Evolutionary conservation across 2,888 invertebrate genomes (phyloP).

Genomic region (Nephrotoma guestfalica): DNA sequence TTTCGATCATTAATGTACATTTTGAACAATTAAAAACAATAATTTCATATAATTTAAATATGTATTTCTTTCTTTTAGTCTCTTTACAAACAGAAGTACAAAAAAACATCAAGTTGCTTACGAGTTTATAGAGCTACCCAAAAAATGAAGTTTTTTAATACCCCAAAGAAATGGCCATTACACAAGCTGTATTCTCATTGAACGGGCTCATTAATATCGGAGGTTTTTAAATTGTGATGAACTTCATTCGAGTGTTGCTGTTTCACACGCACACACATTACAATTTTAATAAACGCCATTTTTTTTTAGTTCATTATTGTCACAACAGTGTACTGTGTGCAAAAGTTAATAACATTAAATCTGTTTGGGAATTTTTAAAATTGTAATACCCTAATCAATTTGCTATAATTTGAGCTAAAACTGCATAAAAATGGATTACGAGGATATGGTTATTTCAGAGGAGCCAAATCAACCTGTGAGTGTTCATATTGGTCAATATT

Average conservation of each 20-base stretch:
- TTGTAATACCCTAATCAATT: background rate
- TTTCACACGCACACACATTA: background rate
- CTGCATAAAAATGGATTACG: slow-evolving; percentile 23
- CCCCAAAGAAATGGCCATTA: no score
- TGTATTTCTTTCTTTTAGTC: no score
- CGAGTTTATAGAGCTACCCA: no score
- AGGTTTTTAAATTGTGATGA: background rate
- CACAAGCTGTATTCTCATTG: no score
- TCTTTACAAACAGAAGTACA: no score
- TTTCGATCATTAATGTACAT: no score
- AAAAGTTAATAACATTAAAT: background rate
- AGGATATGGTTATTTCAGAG: slow-evolving; percentile 27
- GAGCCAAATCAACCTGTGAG: slow-evolving; percentile 26
- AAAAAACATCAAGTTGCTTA: no score
- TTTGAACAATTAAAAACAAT: no score
- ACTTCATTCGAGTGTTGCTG: background rate
- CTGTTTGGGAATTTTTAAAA: background rate
- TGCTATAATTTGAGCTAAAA: background rate
- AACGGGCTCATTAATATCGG: no score
- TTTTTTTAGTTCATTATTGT: slow-evolving; percentile 1
- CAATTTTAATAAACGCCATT: background rate
- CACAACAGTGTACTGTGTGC: background rate
- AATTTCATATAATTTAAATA: no score
- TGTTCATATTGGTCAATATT: slow-evolving; percentile 5
- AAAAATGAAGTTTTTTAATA: no score